A percentile compares a stretch with the other conserved stretches of the same genome.
Conservation (phyloP, 2,113 vertebrate genomes). For the Prochilodus magdalenae region DNA sequence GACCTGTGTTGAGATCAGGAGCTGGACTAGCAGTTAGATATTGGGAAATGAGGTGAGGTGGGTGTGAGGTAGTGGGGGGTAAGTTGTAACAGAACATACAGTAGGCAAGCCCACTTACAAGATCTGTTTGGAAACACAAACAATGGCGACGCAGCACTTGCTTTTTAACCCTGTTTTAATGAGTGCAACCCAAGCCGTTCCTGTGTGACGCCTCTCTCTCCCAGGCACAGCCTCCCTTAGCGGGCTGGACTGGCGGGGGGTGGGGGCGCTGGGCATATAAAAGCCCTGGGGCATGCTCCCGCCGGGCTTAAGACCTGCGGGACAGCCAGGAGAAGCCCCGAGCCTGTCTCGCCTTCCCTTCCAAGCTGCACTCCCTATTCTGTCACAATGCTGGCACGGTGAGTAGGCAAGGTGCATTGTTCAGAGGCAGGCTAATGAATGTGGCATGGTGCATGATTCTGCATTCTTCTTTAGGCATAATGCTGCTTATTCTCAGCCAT, state of each 20-base stretch:
- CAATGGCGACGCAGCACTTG: slow-evolving; percentile 43
- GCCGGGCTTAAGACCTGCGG: slow-evolving; percentile 49
- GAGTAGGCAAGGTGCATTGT: slow-evolving; percentile 30
- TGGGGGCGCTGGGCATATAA: slow-evolving; percentile 50
- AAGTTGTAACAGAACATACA: not conserved
- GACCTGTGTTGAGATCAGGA: not conserved
- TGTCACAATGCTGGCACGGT: slow-evolving; percentile 57
- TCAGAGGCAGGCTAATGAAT: not conserved
- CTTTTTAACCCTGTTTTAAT: slow-evolving; percentile 63
- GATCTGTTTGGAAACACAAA: slow-evolving; percentile 56
- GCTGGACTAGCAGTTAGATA: not conserved
- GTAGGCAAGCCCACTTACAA: slow-evolving; percentile 29
- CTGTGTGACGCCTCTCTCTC: slow-evolving; percentile 50
- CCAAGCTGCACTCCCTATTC: not conserved
- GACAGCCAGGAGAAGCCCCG: slow-evolving; percentile 40
- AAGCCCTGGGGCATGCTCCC: slow-evolving; percentile 46
- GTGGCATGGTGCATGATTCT: not conserved
- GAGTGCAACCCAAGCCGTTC: slow-evolving; percentile 53
- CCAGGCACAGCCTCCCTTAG: slow-evolving; percentile 46
- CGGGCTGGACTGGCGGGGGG: not conserved
- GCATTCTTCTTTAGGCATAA: not conserved
- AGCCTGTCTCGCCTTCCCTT: slow-evolving; percentile 33
- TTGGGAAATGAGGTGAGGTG: not conserved
- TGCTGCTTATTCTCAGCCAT: not conserved
- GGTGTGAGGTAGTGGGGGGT: not conserved